Percentiles rank a stretch among this genome's conserved stretches.
phyloP scores from a whole-genome alignment of 2,113 vertebrate genomes.

The Piprites chloris region DNA sequence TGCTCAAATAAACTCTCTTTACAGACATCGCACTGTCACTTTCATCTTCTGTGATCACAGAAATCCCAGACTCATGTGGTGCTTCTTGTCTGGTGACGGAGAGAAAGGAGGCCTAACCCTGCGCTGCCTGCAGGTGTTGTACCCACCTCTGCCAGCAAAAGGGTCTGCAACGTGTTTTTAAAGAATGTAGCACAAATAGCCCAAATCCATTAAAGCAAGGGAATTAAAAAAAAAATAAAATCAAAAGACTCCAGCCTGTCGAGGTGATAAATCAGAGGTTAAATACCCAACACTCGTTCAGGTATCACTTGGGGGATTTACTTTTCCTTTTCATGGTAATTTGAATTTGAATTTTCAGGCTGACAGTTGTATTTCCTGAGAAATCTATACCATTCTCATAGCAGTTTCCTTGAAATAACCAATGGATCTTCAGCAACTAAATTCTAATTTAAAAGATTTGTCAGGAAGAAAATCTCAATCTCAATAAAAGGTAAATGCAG shows the following conservation, averaged over 20 bases:
- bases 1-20: not conserved
- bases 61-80: not conserved
- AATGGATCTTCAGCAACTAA: slow-evolving; percentile 25
- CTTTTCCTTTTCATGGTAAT: not conserved
- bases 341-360: not conserved
- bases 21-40: not conserved
- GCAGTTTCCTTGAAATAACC: slow-evolving; percentile 33
- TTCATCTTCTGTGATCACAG: not conserved
- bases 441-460: slow-evolving; percentile 45
- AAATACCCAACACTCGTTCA: not conserved
- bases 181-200: not conserved
- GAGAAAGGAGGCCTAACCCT: not conserved
- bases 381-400: slow-evolving; percentile 11
- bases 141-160: not conserved
- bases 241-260: not conserved
- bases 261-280: not conserved
- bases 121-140: not conserved
- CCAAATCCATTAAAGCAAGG: not conserved
- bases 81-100: not conserved
- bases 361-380: not conserved
- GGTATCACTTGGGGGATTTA: not conserved
- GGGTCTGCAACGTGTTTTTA: not conserved
- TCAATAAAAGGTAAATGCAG: slow-evolving; percentile 11
- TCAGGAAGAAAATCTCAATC: slow-evolving; percentile 17
- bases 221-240: not conserved